Conservation (phyloP, 2,113 vertebrate genomes). For the Rhizomys pruinosus region DNA sequence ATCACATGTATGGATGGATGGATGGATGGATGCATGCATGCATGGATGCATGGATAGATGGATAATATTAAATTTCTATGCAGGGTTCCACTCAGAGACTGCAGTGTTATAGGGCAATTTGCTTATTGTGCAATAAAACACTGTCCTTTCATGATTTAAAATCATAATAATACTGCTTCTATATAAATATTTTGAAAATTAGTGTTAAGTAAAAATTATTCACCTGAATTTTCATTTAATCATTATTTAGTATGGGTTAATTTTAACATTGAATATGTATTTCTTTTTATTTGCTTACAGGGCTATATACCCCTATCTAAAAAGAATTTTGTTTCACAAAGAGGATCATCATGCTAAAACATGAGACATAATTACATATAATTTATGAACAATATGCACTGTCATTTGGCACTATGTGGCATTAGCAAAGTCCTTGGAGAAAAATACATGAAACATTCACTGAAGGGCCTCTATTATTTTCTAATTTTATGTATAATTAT, state of each 20-base stretch:
- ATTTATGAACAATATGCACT: slow-evolving; percentile 75
- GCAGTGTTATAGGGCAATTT: not conserved
- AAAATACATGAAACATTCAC: slow-evolving; percentile 62
- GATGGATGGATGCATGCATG: not conserved
- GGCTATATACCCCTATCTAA: not conserved
- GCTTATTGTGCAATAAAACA: not conserved
- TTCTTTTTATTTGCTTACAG: not conserved
- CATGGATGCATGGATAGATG: not conserved
- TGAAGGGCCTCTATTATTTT: slow-evolving; percentile 46
- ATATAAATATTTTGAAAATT: slow-evolving; percentile 46
- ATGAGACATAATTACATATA: slow-evolving; percentile 78
- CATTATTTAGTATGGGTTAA: not conserved
- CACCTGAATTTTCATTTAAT: slow-evolving; percentile 17
- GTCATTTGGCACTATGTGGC: slow-evolving; percentile 64
- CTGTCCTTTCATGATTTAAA: not conserved
- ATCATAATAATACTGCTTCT: not conserved
- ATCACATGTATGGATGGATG: not conserved
- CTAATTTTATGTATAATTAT: slow-evolving; percentile 73
- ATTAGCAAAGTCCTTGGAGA: slow-evolving; percentile 65
- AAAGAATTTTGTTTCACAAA: slow-evolving; percentile 44
- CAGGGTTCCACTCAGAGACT: slow-evolving; percentile 20
- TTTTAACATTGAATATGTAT: slow-evolving; percentile 11
- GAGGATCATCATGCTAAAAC: slow-evolving; percentile 29
- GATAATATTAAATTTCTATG: not conserved
- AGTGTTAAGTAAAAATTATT: slow-evolving; percentile 26